Evolutionary conservation across 2,888 invertebrate genomes (phyloP).

Genomic region (Platycheirus albimanus): DNA sequence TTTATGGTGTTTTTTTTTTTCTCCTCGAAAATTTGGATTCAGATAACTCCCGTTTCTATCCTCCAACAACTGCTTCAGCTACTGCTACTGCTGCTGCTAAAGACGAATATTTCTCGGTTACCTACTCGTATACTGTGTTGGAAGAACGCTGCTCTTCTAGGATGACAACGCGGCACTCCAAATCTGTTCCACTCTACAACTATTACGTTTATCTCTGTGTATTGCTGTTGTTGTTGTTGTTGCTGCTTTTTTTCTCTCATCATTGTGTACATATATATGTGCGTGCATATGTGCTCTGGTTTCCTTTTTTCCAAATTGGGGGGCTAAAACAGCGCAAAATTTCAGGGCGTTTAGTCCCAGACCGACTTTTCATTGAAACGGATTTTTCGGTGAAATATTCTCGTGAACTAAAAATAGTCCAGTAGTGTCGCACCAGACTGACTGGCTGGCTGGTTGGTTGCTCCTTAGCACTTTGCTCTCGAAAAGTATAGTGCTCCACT

Average conservation of each 20-base stretch:
- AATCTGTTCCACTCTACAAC: constrained; percentile 40
- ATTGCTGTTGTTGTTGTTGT: constrained; percentile 12
- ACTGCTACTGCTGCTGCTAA: constrained; percentile 33
- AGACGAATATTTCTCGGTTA: constrained; percentile 36
- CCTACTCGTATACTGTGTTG: constrained; percentile 46
- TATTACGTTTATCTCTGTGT: constrained; percentile 16
- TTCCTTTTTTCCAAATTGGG: constrained; percentile 45
- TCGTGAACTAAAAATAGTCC: constrained; percentile 74
- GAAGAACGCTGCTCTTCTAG: constrained; percentile 53
- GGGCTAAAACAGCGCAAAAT: constrained; percentile 70
- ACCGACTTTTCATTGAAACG: constrained; percentile 74
- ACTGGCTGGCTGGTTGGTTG: constrained; percentile 65
- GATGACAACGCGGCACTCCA: constrained; percentile 45
- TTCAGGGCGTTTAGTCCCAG: constrained; percentile 74
- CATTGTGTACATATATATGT: constrained; percentile 39
- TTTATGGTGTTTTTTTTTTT: constrained; percentile 41
- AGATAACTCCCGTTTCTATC: constrained; percentile 44
- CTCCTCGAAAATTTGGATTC: constrained; percentile 51
- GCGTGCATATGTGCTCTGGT: constrained; percentile 49
- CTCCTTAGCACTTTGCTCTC: constrained; percentile 64
- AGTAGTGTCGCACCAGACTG: constrained; percentile 74
- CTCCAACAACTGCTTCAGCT: constrained; percentile 47
- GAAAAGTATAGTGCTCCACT: constrained; percentile 64
- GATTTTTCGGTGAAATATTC: constrained; percentile 71
- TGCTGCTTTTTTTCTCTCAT: constrained; percentile 8